Evolutionary conservation across 2,113 vertebrate species (phyloP).

Genomic region (Castor canadensis): DNA sequence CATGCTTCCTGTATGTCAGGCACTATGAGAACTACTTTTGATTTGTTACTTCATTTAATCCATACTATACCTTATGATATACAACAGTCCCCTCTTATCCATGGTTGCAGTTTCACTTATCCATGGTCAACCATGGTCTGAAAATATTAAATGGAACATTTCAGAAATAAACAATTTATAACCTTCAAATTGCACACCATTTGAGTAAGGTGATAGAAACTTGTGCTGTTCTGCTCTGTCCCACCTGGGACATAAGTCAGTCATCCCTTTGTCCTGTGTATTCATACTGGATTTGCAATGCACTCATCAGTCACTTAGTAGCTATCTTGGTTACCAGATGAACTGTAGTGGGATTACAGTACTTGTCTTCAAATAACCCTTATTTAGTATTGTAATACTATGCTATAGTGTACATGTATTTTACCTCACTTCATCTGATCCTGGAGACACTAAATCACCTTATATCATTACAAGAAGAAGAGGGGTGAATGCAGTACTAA

Average conservation of each 20-base stretch:
- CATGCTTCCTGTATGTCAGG: neutral
- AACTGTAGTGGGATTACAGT: neutral
- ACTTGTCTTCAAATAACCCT: neutral
- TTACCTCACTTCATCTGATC: neutral
- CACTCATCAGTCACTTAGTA: neutral
- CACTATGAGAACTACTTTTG: neutral
- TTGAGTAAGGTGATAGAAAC: neutral
- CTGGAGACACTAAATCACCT: neutral
- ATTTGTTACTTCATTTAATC: neutral
- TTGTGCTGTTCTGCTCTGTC: neutral
- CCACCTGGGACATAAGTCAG: neutral
- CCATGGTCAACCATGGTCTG: neutral
- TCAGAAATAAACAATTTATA: no score
- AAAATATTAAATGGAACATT: no score
- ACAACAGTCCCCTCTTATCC: neutral
- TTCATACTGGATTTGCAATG: no score
- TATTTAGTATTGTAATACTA: neutral
- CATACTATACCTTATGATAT: neutral
- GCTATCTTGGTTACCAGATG: neutral
- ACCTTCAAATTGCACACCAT: neutral
- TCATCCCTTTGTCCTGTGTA: neutral
- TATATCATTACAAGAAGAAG: neutral
- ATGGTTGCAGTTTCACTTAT: neutral
- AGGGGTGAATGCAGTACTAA: neutral
- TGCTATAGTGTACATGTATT: neutral